phyloP scores from a whole-genome alignment of 2,797 vertebrate species.

The Rhinella marina region DNA sequence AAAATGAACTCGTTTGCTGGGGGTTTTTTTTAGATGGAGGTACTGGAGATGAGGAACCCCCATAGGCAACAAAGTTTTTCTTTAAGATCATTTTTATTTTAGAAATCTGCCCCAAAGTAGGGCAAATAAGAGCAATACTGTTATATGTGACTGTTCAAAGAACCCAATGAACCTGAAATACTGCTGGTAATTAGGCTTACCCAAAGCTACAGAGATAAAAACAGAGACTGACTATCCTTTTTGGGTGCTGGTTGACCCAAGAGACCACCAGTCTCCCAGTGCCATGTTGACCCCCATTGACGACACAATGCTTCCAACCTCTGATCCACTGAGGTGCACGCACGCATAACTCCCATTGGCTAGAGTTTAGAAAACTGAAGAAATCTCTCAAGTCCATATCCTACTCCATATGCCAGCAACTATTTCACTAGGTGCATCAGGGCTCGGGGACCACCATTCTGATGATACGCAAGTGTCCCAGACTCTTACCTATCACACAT shows the following conservation, averaged over 20 bases:
- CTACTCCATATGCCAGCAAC: background rate
- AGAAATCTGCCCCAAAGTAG: background rate
- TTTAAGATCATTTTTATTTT: too few species aligned
- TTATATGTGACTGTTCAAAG: background rate
- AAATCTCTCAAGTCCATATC: background rate
- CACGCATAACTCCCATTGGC: background rate
- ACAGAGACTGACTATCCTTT: too few species aligned
- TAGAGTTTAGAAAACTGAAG: background rate
- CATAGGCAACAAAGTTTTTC: too few species aligned
- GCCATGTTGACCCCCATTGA: background rate
- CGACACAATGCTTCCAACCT: background rate
- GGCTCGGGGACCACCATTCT: too few species aligned
- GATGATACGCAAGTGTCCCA: background rate
- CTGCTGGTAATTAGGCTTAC: background rate
- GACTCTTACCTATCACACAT: too few species aligned
- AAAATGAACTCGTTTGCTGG: background rate
- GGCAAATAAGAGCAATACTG: background rate
- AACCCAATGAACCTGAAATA: background rate
- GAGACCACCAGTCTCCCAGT: background rate
- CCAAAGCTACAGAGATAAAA: background rate
- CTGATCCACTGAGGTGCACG: background rate
- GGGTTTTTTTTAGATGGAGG: too few species aligned
- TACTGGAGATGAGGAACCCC: too few species aligned
- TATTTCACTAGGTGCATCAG: background rate
- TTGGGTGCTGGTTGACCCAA: too few species aligned